A percentile compares a stretch with the other conserved stretches of the same genome.
phyloP scores from a whole-genome alignment of 53 echinoderm and acorn worm species.

The Actinopyga echinites region DNA sequence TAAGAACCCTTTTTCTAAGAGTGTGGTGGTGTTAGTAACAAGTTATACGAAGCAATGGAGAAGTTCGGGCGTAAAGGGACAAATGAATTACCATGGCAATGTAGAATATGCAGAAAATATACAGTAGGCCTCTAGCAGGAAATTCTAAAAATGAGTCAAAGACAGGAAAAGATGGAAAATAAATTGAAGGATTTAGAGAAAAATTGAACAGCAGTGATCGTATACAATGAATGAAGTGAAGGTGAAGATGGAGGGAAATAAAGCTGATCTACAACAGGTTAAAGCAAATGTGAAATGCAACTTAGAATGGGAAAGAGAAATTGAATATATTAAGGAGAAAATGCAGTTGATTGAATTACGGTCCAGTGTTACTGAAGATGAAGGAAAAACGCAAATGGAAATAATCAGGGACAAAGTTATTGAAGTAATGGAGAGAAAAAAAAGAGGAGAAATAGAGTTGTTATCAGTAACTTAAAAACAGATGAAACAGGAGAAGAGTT shows the following conservation, averaged over 20 bases:
- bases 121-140: too few species aligned
- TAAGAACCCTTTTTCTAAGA: too few species aligned
- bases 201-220: neutral
- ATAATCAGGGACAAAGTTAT: neutral
- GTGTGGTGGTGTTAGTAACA: too few species aligned
- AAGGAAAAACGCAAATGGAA: neutral
- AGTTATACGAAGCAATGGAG: too few species aligned
- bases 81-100: too few species aligned
- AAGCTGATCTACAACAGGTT: neutral
- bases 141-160: too few species aligned
- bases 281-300: neutral
- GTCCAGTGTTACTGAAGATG: neutral
- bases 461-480: neutral
- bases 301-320: neutral
- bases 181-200: too few species aligned
- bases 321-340: neutral
- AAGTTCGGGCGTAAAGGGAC: too few species aligned
- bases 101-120: too few species aligned
- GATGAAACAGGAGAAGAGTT: neutral
- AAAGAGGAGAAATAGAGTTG: neutral
- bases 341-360: neutral
- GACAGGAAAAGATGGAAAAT: too few species aligned
- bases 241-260: slow-evolving; percentile 3
- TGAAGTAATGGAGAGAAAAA: neutral
- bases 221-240: slow-evolving; percentile 11